Evolutionary conservation across 1,140 invertebrate species (phyloP).

Genomic region (Diorhabda elongata): DNA sequence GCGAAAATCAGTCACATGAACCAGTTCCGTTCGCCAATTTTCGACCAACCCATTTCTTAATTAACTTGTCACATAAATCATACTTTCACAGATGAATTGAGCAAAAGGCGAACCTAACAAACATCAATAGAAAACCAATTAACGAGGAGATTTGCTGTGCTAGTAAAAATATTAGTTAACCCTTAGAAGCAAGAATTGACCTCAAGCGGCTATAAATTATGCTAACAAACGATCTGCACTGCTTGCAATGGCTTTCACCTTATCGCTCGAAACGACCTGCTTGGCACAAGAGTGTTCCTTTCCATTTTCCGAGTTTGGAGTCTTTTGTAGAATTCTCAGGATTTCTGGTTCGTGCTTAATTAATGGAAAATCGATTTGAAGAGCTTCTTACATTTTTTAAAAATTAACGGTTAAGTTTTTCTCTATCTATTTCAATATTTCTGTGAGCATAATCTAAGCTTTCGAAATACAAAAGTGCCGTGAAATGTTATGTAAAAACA

Average conservation of each 20-base stretch:
- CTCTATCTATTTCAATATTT: no score
- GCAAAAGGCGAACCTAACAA: not conserved
- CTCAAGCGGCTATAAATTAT: slow-evolving; percentile 15
- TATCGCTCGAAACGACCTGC: slow-evolving; percentile 12
- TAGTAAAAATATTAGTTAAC: slow-evolving; percentile 16
- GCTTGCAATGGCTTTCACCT: slow-evolving; percentile 12
- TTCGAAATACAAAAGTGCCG: no score
- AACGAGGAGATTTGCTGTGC: slow-evolving; percentile 13
- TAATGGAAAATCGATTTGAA: not conserved
- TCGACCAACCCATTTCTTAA: not conserved
- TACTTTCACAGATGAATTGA: not conserved
- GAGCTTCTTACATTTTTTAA: not conserved
- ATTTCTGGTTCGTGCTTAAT: not conserved
- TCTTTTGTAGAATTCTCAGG: not conserved
- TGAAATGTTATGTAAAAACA: no score
- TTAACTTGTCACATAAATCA: slow-evolving; percentile 1
- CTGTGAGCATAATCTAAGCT: no score
- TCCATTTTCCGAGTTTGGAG: not conserved
- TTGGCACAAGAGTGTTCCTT: slow-evolving; percentile 8
- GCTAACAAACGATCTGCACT: slow-evolving; percentile 11
- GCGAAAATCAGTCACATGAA: not conserved
- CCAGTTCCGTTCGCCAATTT: not conserved
- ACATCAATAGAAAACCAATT: slow-evolving; percentile 15
- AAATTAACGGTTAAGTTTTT: no score
- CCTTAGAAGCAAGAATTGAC: slow-evolving; percentile 13